phyloP scores from a whole-genome alignment of 2,797 vertebrate genomes.

The Mormyrus proboscirostris region DNA sequence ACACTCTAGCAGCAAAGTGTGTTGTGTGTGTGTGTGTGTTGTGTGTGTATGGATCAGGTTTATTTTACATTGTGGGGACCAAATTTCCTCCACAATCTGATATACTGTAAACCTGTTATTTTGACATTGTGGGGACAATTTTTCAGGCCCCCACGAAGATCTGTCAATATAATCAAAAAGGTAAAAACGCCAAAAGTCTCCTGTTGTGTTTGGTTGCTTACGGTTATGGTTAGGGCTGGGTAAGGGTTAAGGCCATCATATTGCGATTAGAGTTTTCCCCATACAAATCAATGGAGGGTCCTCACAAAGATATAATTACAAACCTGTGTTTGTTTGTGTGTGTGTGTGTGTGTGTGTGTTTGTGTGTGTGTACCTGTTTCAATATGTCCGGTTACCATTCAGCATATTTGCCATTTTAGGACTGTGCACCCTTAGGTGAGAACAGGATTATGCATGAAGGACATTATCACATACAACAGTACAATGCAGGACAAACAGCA shows the following conservation, averaged over 20 bases:
- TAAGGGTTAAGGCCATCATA: background rate
- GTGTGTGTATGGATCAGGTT: constrained; percentile 25
- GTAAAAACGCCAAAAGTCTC: background rate
- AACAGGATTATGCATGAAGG: background rate
- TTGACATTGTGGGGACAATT: background rate
- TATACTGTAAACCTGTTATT: background rate
- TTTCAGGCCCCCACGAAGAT: background rate
- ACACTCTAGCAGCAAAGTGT: constrained; percentile 40
- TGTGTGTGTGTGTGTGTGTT: constrained; percentile 31
- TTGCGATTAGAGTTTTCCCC: background rate
- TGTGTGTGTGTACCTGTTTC: constrained; percentile 33
- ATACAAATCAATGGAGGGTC: background rate
- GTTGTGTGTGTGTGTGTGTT: constrained; percentile 29
- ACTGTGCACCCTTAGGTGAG: constrained; percentile 24
- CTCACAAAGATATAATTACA: background rate
- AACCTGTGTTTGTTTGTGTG: constrained; percentile 44
- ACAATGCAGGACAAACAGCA: background rate
- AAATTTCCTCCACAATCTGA: background rate
- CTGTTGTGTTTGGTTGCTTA: background rate
- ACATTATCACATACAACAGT: background rate
- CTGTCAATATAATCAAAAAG: background rate
- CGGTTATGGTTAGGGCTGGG: background rate
- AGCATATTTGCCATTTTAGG: constrained; percentile 39
- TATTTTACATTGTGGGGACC: background rate
- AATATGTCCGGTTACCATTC: constrained; percentile 46